A percentile compares a stretch with the other conserved stretches of the same genome.
Evolutionary conservation across 2,888 invertebrate species (phyloP).

Genomic region (Cerastis rubricosa): DNA sequence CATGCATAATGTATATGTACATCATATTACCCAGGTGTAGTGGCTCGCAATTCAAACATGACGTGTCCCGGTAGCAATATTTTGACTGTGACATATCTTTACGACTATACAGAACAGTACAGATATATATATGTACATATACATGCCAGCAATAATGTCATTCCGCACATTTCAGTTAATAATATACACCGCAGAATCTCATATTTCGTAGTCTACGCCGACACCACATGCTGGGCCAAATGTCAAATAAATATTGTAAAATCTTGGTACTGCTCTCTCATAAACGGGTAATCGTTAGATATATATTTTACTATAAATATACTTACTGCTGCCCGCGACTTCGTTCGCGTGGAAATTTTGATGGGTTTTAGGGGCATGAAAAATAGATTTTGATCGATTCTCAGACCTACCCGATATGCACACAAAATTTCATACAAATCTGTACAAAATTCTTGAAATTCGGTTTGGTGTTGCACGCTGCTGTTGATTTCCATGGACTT

Average conservation of each 20-base stretch:
- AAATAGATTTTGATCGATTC: too few relatives aligned
- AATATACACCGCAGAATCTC: constrained; percentile 80
- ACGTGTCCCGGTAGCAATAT: constrained; percentile 67
- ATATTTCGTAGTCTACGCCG: constrained; percentile 77
- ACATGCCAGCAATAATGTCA: constrained; percentile 75
- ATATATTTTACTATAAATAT: too few relatives aligned
- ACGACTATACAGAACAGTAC: constrained; percentile 51
- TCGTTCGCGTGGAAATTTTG: too few relatives aligned
- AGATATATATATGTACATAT: constrained; percentile 51
- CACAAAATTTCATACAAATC: too few relatives aligned
- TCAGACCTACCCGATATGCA: too few relatives aligned
- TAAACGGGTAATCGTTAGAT: constrained; percentile 60
- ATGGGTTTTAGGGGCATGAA: too few relatives aligned
- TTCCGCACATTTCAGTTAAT: constrained; percentile 72
- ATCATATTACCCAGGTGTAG: constrained; percentile 46
- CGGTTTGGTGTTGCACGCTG: neutral
- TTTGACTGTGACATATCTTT: constrained; percentile 73
- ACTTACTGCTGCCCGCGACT: too few relatives aligned
- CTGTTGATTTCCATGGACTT: neutral
- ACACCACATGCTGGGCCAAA: constrained; percentile 73
- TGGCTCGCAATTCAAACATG: constrained; percentile 57
- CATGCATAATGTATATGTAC: constrained; percentile 41
- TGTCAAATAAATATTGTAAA: constrained; percentile 79
- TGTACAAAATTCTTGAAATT: constrained; percentile 23
- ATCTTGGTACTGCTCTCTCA: constrained; percentile 58